phyloP scores from a whole-genome alignment of 2,888 invertebrate genomes.

The Urechis unicinctus region DNA sequence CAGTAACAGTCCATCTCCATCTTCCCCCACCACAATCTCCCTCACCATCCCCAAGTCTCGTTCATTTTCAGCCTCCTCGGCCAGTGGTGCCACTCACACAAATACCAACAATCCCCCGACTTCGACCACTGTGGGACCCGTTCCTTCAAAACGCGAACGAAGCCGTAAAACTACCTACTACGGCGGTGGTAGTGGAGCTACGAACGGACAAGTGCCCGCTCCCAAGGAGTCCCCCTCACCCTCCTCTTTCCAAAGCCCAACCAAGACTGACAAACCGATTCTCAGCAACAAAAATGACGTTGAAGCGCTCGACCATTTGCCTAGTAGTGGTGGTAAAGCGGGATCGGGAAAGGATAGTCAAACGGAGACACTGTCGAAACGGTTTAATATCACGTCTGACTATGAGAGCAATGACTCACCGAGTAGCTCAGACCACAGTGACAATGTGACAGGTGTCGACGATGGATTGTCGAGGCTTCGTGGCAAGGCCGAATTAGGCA shows the following conservation, averaged over 20 bases:
- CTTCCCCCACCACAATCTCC: slow-evolving; percentile 37
- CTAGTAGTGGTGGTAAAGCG: not conserved
- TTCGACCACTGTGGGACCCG: not conserved
- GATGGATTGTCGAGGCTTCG: not conserved
- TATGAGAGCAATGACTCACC: slow-evolving; percentile 53
- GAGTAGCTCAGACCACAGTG: slow-evolving; percentile 50
- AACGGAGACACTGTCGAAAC: slow-evolving; percentile 10
- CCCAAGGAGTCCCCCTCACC: not conserved
- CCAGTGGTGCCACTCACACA: not conserved
- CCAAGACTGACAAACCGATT: not conserved
- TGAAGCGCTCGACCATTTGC: not conserved
- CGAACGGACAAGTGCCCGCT: not conserved
- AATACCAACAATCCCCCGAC: too few species aligned
- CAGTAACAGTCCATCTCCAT: slow-evolving; percentile 40
- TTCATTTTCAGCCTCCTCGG: slow-evolving; percentile 38
- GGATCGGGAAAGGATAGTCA: not conserved
- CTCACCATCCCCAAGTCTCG: slow-evolving; percentile 47
- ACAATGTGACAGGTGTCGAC: slow-evolving; percentile 12
- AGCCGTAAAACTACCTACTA: slow-evolving; percentile 3
- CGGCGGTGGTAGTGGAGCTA: not conserved
- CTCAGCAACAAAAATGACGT: not conserved
- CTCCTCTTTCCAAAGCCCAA: too few species aligned
- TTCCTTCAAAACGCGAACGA: not conserved
- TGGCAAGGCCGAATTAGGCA: not conserved
- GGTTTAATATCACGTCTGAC: slow-evolving; percentile 43